Evolutionary conservation across 2,888 invertebrate genomes (phyloP), one percentile per base, ranked within the genome.

Genomic region (Poecilobothrus nobilitatus): DNA sequence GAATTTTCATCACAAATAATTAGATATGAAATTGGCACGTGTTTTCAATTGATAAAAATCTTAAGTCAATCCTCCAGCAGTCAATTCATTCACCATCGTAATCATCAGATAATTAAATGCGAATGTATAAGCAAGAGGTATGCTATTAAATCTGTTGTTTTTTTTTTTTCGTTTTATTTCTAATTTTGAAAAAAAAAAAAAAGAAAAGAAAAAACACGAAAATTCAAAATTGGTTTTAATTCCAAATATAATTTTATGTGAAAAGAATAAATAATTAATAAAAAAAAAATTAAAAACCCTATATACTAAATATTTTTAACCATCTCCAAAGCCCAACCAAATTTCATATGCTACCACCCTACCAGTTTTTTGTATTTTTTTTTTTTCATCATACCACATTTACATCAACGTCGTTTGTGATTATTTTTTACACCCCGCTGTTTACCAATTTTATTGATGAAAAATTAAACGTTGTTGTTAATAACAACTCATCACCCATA

Each of bases 21-120:
- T 53, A 53, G 53, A 53, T 53, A 53, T 53, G 53, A 53, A 53
- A 53, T 53, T 53, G 53, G 53, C 53, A 53, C 53, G 53, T 53
- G 53, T 53, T 53, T 53, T 53, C 53, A 53, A 53, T 53, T 18
- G 53, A 53, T 53, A 53, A 53, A 53, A 53, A 53, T 53, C 53
- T 53, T 53, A 37, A 37, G 37, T 37, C 37, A 37, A 37, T 37
- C 37, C 37, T 37, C 8, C 2, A 27, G 27, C 5, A 27, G 5
- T 27, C 27, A 27, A 27, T 27, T 27, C 27, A 27, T 27, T 27
- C 5, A 27, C 27, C 27, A 27, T 27, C 27, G 27, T 5, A 27
- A 27, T 27, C 37, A 37, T 37, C 37, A n/a, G 53, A 53, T 53
- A 53, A 53, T 53, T 53, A 53, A 53, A 53, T 18, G 53, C 18